A percentile compares a stretch with the other conserved stretches of the same genome.
phyloP scores from a whole-genome alignment of 30 jellyfish, hydroid and myxozoan species.

The Turritopsis rubra region DNA sequence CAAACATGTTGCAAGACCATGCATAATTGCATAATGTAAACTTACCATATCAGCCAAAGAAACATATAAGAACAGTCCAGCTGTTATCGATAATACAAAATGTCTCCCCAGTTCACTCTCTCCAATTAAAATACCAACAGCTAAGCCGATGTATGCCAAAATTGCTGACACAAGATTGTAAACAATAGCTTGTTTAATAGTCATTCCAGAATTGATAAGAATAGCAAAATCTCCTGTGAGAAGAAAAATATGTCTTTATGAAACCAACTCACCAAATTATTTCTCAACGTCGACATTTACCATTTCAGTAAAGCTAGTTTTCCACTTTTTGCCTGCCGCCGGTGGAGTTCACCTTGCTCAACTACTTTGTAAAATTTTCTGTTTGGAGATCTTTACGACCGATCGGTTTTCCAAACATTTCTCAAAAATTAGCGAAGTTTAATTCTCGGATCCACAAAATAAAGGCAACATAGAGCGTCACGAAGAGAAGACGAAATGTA shows the following conservation, averaged over 20 bases:
- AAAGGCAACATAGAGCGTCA: too few relatives aligned
- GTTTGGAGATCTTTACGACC: too few relatives aligned
- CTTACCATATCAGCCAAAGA: slow-evolving; percentile 85
- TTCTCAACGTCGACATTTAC: neutral
- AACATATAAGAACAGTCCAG: slow-evolving; percentile 86
- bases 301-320: neutral
- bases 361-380: too few relatives aligned
- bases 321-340: too few relatives aligned
- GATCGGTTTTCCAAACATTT: too few relatives aligned
- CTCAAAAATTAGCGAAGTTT: too few relatives aligned
- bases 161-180: slow-evolving; percentile 87
- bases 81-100: slow-evolving; percentile 75
- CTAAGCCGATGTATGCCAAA: slow-evolving; percentile 76
- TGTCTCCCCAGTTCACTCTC: slow-evolving; percentile 68
- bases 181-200: slow-evolving; percentile 67
- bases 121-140: slow-evolving; percentile 76
- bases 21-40: neutral
- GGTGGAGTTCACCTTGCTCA: slow-evolving; percentile 8
- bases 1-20: neutral
- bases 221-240: slow-evolving; percentile 86
- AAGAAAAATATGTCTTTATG: neutral
- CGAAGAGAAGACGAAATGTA: too few relatives aligned
- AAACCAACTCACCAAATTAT: neutral
- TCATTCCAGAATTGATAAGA: slow-evolving; percentile 85
- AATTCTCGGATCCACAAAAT: too few relatives aligned